Conservation (phyloP, 2,113 vertebrate species). For the Lynx canadensis region DNA sequence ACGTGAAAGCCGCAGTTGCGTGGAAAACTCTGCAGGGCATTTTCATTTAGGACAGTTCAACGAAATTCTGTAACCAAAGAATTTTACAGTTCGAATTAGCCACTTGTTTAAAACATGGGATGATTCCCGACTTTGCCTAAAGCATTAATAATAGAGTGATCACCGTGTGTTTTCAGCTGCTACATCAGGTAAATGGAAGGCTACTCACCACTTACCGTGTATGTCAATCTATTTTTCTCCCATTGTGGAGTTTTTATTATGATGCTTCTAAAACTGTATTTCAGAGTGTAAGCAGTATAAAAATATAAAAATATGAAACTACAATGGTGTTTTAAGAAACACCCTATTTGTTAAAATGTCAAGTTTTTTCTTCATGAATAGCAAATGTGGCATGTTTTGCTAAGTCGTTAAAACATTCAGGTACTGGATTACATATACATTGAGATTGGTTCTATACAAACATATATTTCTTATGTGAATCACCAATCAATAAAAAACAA, state of each 20-base stretch:
- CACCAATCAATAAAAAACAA: background rate
- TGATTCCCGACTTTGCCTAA: background rate
- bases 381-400: background rate
- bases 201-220: constrained; percentile 18
- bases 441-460: background rate
- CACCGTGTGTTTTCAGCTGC: background rate
- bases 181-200: background rate
- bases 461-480: constrained; percentile 2
- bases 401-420: background rate
- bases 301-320: constrained; percentile 11
- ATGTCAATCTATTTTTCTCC: constrained; percentile 23
- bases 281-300: background rate
- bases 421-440: background rate
- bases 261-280: constrained; percentile 3
- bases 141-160: background rate
- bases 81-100: constrained; percentile 27
- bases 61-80: constrained; percentile 18
- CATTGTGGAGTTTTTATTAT: constrained; percentile 13
- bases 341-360: background rate
- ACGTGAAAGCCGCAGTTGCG: background rate
- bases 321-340: constrained; percentile 41
- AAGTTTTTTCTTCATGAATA: background rate
- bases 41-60: constrained; percentile 16
- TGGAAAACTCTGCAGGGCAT: background rate
- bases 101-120: constrained; percentile 14